Evolutionary conservation across 2,113 vertebrate genomes (phyloP), one percentile per base, ranked within the genome.

Genomic region (Phyllostomus discolor): DNA sequence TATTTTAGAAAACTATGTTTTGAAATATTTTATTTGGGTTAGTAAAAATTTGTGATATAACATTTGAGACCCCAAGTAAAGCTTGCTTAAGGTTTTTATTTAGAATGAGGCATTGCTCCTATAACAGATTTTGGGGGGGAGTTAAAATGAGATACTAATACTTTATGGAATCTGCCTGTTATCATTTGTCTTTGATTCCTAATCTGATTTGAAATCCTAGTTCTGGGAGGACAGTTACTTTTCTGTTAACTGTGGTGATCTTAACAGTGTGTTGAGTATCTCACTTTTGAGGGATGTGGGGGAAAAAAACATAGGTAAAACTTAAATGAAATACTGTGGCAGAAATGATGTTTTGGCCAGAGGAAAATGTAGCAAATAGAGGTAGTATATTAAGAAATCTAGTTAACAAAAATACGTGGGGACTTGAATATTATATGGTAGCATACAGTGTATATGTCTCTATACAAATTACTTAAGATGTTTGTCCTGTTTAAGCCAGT

Each of bases 111-210:
- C 67, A 46, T 86, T 20, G 54, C 17, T 69, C 0, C 91, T 95
- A 2, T 84, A 80, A 15, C 38, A 83, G 22, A 64, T 91, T 92
- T 52, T 48, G 70, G 95, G 69, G 12, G 33, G 15, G 16, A 57
- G 24, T 84, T 94, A 87, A 81, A 85, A 31, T 75, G 57, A 94
- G 19, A 62, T 91, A n/a, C 38, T 82, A 67, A 80, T 91, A 92
- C 8, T 59, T 88, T 88, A 43, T 66, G 35, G 38, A 73, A 82
- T 94, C 43, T 92, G 16, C 62, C n/a, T 85, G 0, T 85, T 96
- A 26, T 64, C 73, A 73, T 52, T 96, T 95, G 48, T 93, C 46
- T 95, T 95, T 88, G 50, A 79, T 96, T 92, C 15, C 38, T 92
- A 70, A 79, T 80, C 38, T 87, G 31, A 88, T 70, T 91, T 95